Base-by-base conservation (phyloP, 2,797 vertebrate species). In the Eupleurogrammus muticus region DNA sequence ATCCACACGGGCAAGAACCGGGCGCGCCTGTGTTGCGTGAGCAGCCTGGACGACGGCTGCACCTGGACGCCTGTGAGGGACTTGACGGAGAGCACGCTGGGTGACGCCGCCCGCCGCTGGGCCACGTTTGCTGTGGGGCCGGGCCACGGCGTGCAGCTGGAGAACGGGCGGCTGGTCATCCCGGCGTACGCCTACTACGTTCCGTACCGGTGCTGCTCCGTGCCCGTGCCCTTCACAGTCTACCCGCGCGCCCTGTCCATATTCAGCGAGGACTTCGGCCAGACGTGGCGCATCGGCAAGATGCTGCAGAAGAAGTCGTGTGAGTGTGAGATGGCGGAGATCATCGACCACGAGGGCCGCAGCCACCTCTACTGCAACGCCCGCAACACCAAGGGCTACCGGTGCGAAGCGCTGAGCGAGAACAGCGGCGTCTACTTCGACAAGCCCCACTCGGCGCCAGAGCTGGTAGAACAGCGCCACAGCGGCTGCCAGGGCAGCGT, bases 41-140 rank as follows among this genome's bases (percentile, higher is more conserved):
- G 77, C 53, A 99, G 97, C 80, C 1, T n/a, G 0, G 95, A 98
- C 16, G 70, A 84, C 0, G 98, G 97, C 7, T 78, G 32, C 19
- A 89, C 75, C 0, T 99, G 97, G 98, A 92, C 86, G 21, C 68
- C 75, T 1, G 52, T 77, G 0, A 92, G 48, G 8, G 97, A 99
- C 71, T 67, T 98, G 65, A 98, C 97, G 0, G 87, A 93, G 11
- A 82, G 59, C 0, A 94, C 95, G 48, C 78, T 97, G 0, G 95
- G 95, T 0, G 9, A 86, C 0, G 87, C 93, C 1, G 11, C 95
- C 56, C 51, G 70, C 13, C 92, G 72, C 0, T 99, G 96, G 96
- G 97, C 96, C 77, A 99, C 98, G 0, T 96, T 99, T 1, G 96
- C 95, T 0, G 96, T 99, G 42, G 97, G 98, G 1, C 97, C 97